Base-by-base conservation (phyloP, 1,140 invertebrate genomes). In the Neoseiulus cucumeris region DNA sequence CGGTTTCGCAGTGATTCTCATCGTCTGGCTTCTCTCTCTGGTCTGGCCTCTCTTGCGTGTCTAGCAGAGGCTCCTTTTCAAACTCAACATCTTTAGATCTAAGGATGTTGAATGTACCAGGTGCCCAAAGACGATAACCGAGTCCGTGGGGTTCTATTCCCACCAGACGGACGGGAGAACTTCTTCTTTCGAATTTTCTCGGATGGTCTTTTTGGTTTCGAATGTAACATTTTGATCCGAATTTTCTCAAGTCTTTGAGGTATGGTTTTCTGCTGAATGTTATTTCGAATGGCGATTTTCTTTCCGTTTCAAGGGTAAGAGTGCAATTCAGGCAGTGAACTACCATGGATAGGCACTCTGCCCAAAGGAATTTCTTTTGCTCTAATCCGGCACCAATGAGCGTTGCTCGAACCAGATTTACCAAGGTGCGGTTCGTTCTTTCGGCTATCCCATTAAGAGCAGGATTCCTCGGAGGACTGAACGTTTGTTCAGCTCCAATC, bases 351-450 rank as follows among this genome's bases (percentile, higher is more conserved):
- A 44, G 12, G n/a, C 12, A 12, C 51, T 68, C 66, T 9, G 42
- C 55, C 66, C 68, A 68, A 7, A 68, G 22, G 20, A n/a, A 33
- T 28, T 55, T 29, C 1, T n/a, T n/a, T n/a, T n/a, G n/a, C n/a
- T 41, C 41, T 20, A 68, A 28, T 18, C 51, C 33, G 2, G 65
- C 14, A 29, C 29, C 59, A 14, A 25, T 14, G 1, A 69, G 6
- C 67, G 68, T 69, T 22, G 69, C 47, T 30, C 47, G n/a, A 67
- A 64, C 65, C 44, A 22, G 41, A 45, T 68, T 30, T 2, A 55
- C 25, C 14, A 70, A 64, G 6, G 68, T 69, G 1, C 44, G 22
- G 0, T 67, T 68, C 5, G 42, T 25, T 17, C 41, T 47, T 64
- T 69, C 67, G 1, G 64, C 44, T 1, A 42, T 6, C 0, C 67